Base-by-base conservation (phyloP, 1,140 invertebrate genomes). In the Cecropterus lyciades region DNA sequence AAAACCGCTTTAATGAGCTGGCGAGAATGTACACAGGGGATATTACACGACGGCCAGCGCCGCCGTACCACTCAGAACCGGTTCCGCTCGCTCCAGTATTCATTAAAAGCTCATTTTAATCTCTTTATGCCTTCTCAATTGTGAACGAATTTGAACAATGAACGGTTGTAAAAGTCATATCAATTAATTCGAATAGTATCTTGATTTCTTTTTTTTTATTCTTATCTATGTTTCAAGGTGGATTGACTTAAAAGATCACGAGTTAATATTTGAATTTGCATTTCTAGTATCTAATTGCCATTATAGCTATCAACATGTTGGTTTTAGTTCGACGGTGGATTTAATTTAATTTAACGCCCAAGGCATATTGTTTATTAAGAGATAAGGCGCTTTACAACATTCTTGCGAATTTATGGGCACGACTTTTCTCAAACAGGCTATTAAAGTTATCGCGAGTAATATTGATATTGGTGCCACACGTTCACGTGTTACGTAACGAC, bases 1-100 rank as follows among this genome's bases (percentile, higher is more conserved):
- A 87, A 89, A 85, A 79, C 73, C 72, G 72, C 74, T 75, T 80
- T 77, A 86, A 85, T 84, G 79, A 85, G 79, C 75, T 72, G 69
- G 76, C 74, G 75, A 79, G 79, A 85, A 86, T 83, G 73, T 85
- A 77, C 78, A 72, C 71, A 68, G 75, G 68, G 76, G 72, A 82
- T 81, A 82, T 79, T 82, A 82, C 74, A 80, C 64, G 79, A 79
- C 69, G 11, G 42, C 52, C 51, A 63, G 65, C 68, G 72, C 74
- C 65, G 65, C 62, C 66, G 68, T 40, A 15, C 43, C 27, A 17
- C 45, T 33, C n/a, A 27, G 42, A 49, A 79, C 82, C 74, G 73
- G 78, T 84, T 84, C 27, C 65, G 59, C 62, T 73, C 68, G 62
- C 65, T 76, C 69, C 64, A 70, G 67, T 79, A 74, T 69, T 64